Evolutionary conservation across 2,888 invertebrate genomes (phyloP).

Genomic region (Antheraea assamensis): DNA sequence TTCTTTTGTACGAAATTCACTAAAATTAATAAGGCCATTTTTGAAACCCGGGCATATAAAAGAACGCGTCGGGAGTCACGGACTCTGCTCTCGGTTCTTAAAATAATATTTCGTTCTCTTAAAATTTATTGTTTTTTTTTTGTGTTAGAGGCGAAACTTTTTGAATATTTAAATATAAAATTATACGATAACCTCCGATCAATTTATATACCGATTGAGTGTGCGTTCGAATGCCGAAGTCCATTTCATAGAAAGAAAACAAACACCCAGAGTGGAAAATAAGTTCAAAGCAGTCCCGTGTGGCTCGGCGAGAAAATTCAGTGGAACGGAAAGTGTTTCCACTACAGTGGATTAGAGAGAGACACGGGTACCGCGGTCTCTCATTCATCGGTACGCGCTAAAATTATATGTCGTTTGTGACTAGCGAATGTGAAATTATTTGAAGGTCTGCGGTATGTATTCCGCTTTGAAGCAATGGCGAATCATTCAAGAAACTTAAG

Average conservation of each 20-base stretch:
- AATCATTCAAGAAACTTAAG: no score
- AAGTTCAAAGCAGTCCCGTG: conserved; percentile 61
- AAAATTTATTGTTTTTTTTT: no score
- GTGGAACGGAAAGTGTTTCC: conserved; percentile 65
- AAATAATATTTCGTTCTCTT: no score
- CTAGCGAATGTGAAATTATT: conserved; percentile 17
- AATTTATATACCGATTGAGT: neutral
- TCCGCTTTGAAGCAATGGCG: neutral
- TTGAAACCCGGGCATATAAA: no score
- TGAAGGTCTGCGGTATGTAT: neutral
- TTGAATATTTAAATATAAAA: neutral
- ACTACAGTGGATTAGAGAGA: conserved; percentile 47
- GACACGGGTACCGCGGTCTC: conserved; percentile 43
- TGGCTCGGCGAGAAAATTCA: conserved; percentile 60
- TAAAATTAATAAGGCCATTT: no score
- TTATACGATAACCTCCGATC: neutral
- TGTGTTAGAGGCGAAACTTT: no score
- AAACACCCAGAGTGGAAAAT: conserved; percentile 64
- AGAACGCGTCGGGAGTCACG: no score
- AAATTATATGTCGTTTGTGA: conserved; percentile 19
- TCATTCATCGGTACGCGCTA: conserved; percentile 41
- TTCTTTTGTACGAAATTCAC: no score
- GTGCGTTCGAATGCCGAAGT: conserved; percentile 11
- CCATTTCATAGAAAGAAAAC: conserved; percentile 57
- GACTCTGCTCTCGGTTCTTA: no score